Evolutionary conservation across 2,888 invertebrate species (phyloP).

Genomic region (Pteria penguin): DNA sequence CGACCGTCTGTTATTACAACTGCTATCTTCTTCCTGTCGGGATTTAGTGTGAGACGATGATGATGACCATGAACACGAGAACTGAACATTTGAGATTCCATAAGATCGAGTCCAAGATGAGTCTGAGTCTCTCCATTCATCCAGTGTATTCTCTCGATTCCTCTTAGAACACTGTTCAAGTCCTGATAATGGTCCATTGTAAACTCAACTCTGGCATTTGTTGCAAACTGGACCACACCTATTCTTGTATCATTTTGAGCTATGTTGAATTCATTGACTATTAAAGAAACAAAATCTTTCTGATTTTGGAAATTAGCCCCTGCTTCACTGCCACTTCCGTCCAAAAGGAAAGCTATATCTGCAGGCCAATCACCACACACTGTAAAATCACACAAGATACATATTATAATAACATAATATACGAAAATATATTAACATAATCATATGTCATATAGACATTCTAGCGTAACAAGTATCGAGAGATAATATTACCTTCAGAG

Average conservation of each 20-base stretch:
- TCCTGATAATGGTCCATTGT: slow-evolving; percentile 5
- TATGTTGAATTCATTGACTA: slow-evolving; percentile 58
- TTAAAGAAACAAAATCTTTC: slow-evolving; percentile 56
- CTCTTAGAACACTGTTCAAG: slow-evolving; percentile 4
- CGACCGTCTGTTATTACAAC: slow-evolving; percentile 35
- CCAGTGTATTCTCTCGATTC: slow-evolving; percentile 17
- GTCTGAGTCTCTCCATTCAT: slow-evolving; percentile 28
- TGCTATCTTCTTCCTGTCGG: slow-evolving; percentile 13
- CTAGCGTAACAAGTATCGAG: too few relatives aligned
- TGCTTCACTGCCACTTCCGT: slow-evolving; percentile 27
- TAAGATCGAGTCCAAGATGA: neutral
- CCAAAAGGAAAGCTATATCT: slow-evolving; percentile 25
- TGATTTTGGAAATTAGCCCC: slow-evolving; percentile 56
- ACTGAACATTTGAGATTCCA: neutral
- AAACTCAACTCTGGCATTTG: slow-evolving; percentile 17
- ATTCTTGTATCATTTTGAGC: slow-evolving; percentile 50
- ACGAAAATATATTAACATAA: too few relatives aligned
- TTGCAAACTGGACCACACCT: slow-evolving; percentile 55
- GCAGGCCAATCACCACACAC: slow-evolving; percentile 28
- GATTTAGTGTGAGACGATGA: neutral
- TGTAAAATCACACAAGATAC: too few relatives aligned
- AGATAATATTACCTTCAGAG: too few relatives aligned
- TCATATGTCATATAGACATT: too few relatives aligned
- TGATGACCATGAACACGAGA: slow-evolving; percentile 6
- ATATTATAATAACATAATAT: too few relatives aligned